Evolutionary conservation across 2,113 vertebrate genomes (phyloP).

Genomic region (Thryonomys swinderianus): DNA sequence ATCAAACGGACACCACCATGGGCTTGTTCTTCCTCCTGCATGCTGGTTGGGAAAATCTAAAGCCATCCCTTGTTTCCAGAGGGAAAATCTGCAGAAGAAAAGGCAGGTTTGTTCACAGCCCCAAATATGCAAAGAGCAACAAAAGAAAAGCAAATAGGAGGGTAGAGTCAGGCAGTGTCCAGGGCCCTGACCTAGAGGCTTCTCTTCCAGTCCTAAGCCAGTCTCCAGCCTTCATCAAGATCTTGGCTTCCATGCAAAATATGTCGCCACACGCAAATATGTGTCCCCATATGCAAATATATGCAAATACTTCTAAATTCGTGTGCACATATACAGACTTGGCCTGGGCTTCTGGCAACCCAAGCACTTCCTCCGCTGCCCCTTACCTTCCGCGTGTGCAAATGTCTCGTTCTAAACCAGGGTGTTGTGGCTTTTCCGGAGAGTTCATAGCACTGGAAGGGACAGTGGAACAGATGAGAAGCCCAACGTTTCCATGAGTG

Average conservation of each 20-base stretch:
- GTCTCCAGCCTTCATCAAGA: neutral
- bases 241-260: neutral
- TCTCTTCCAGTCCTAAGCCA: neutral
- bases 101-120: neutral
- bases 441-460: neutral
- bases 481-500: neutral
- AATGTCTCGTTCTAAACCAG: neutral
- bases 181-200: neutral
- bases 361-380: no score
- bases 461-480: neutral
- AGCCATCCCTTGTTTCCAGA: neutral
- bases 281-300: no score
- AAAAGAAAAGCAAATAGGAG: neutral
- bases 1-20: accelerated
- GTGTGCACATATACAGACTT: no score
- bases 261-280: no score
- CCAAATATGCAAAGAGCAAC: neutral
- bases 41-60: neutral
- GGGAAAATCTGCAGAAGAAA: neutral
- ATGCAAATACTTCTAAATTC: no score
- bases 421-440: neutral
- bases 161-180: neutral
- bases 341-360: no score
- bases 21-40: neutral
- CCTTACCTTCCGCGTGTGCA: neutral